These are phyloP conservation scores for Periphyllus acericola DNA, from an alignment of 2,888 invertebrate genomes.

Conservation along the genomic window DNA sequence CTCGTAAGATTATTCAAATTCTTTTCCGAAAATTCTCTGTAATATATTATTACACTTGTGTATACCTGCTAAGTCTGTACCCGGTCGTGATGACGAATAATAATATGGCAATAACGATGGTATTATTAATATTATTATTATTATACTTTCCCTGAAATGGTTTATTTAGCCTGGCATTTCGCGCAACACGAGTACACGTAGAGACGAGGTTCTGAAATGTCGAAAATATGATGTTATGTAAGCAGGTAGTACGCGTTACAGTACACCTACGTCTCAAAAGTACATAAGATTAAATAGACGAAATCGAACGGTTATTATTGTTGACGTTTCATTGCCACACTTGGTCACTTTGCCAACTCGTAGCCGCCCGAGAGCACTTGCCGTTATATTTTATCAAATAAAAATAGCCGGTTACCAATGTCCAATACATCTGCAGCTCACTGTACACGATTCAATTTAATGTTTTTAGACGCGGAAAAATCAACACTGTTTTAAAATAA, in stretches of 20 bases:
- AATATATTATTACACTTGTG: too few species aligned
- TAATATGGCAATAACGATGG: too few species aligned
- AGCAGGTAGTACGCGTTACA: neutral
- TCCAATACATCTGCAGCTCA: too few species aligned
- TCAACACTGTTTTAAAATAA: neutral
- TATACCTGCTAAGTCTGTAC: too few species aligned
- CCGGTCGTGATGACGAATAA: too few species aligned
- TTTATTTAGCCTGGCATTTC: neutral
- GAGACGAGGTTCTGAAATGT: neutral
- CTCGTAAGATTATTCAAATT: too few species aligned
- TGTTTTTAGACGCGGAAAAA: neutral
- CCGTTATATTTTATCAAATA: slow-evolving; percentile 4
- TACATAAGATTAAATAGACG: neutral
- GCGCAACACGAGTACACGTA: neutral
- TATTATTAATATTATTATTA: too few species aligned
- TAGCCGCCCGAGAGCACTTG: neutral
- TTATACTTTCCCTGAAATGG: too few species aligned
- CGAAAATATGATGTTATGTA: neutral
- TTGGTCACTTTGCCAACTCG: slow-evolving; percentile 31
- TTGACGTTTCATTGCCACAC: slow-evolving; percentile 39
- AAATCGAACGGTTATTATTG: neutral
- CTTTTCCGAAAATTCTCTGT: too few species aligned
- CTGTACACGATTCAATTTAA: neutral
- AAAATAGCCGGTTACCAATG: slow-evolving; percentile 14
- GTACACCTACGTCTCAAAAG: too few species aligned